phyloP scores from a whole-genome alignment of 2,797 vertebrate species.

The Choloepus didactylus region DNA sequence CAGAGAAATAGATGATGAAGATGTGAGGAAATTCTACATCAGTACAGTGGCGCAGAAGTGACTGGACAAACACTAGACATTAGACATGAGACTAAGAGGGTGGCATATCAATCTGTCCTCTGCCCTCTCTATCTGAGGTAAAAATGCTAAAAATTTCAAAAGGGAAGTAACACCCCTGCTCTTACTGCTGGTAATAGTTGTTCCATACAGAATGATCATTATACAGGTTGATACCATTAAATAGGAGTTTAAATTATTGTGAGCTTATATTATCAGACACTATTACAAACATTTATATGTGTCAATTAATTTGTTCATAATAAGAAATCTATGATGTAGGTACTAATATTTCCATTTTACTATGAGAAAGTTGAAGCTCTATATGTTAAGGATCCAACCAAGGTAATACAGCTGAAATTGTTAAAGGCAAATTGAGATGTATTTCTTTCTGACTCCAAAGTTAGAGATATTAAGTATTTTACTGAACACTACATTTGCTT shows the following conservation, averaged over 20 bases:
- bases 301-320: neutral
- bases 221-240: neutral
- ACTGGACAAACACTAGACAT: neutral
- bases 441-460: neutral
- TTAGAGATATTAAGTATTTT: neutral
- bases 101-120: neutral
- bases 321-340: neutral
- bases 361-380: neutral
- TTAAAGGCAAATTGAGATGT: neutral
- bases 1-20: neutral
- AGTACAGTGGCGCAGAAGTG: neutral
- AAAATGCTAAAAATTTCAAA: neutral
- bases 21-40: neutral
- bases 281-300: neutral
- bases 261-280: neutral
- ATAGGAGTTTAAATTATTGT: neutral
- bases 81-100: neutral
- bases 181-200: neutral
- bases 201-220: neutral
- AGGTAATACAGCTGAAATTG: neutral
- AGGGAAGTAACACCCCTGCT: neutral
- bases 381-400: neutral
- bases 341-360: neutral
- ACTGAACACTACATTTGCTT: neutral
- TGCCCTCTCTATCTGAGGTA: neutral